These are phyloP conservation scores for Zosterops borbonicus DNA, from an alignment of 2,113 vertebrate genomes.

Conservation along the genomic window DNA sequence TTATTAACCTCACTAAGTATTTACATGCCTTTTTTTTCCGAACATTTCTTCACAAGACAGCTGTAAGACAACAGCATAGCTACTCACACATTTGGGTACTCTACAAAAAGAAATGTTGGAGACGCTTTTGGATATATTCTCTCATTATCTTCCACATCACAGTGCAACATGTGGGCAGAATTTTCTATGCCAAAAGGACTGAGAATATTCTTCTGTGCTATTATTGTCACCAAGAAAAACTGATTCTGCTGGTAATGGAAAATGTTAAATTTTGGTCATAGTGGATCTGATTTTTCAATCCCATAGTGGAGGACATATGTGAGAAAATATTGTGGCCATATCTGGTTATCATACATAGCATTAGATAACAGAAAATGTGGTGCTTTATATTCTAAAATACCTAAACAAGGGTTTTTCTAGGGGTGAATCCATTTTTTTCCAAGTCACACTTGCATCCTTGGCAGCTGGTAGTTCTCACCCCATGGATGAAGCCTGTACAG, in stretches of 20 bases:
- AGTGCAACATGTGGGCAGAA: neutral
- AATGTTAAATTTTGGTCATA: neutral
- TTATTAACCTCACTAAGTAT: neutral
- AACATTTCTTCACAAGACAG: neutral
- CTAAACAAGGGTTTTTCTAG: neutral
- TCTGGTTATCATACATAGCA: neutral
- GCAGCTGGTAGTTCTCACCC: neutral
- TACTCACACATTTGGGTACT: neutral
- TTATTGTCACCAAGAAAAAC: neutral
- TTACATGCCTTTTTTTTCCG: neutral
- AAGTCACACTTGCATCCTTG: neutral
- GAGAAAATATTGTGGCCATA: neutral
- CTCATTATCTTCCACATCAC: neutral
- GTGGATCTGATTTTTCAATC: neutral
- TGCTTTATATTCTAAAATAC: neutral
- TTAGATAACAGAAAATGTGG: neutral
- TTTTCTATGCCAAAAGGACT: neutral
- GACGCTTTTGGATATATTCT: neutral
- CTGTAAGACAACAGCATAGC: neutral
- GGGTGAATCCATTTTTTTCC: neutral
- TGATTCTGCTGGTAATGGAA: neutral
- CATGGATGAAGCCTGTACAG: neutral
- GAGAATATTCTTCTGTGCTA: neutral
- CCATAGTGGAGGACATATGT: neutral
- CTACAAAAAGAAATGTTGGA: neutral